A percentile compares a stretch with the other conserved stretches of the same genome.
These are phyloP conservation scores for Petrolisthes cinctipes DNA, from an alignment of 2,888 invertebrate species.

Conservation along the genomic window DNA sequence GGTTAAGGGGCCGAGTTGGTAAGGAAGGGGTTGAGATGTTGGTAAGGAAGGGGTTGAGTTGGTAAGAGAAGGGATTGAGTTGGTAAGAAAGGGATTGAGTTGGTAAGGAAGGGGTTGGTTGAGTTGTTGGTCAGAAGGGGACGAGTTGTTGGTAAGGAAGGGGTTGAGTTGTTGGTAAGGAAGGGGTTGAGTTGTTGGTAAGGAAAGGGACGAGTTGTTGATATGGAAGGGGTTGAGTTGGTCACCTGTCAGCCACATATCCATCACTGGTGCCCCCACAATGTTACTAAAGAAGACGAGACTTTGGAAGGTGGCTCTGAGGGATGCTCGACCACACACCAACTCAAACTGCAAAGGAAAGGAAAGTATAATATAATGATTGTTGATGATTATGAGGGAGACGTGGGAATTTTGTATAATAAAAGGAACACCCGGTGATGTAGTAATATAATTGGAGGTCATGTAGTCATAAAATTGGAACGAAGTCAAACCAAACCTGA, in stretches of 20 bases:
- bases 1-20: no score
- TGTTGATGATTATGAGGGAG: no score
- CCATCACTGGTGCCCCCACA: background rate
- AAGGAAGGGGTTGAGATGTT: background rate
- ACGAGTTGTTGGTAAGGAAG: background rate
- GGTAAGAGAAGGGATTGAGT: background rate
- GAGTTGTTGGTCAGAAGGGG: background rate
- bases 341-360: background rate
- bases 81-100: background rate
- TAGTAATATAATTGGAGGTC: no score
- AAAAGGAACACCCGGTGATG: no score
- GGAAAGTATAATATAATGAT: no score
- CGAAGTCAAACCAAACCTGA: no score
- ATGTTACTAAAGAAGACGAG: background rate
- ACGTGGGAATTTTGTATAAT: no score
- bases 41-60: background rate
- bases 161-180: background rate
- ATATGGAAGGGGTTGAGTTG: background rate
- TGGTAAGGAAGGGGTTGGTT: background rate
- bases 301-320: background rate
- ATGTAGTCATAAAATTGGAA: no score
- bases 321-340: background rate
- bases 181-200: background rate
- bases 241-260: background rate
- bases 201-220: background rate